Evolutionary conservation across 2,113 vertebrate species (phyloP).

Genomic region (Microcebus murinus): DNA sequence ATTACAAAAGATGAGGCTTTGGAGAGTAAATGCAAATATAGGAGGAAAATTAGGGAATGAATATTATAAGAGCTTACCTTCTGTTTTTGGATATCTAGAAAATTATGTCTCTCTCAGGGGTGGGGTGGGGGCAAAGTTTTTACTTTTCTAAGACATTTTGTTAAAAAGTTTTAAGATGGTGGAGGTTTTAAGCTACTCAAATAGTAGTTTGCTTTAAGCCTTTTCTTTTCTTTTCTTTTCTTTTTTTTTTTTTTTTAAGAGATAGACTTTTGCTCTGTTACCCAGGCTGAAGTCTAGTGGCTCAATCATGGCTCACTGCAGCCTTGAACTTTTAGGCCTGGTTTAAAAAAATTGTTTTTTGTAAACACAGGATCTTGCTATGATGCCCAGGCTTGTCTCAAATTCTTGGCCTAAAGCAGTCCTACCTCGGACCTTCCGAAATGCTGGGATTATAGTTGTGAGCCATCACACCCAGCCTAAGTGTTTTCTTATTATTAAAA

Average conservation of each 20-base stretch:
- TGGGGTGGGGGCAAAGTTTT: neutral
- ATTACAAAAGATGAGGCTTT: neutral
- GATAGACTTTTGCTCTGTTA: neutral
- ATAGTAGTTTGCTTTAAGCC: neutral
- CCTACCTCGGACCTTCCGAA: too few relatives aligned
- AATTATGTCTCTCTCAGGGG: neutral
- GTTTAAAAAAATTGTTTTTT: too few relatives aligned
- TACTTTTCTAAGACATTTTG: constrained; percentile 41
- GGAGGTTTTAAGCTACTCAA: constrained; percentile 36
- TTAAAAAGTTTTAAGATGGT: constrained; percentile 41
- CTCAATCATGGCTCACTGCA: too few relatives aligned
- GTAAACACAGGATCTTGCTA: too few relatives aligned
- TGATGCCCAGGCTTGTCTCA: too few relatives aligned
- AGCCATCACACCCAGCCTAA: too few relatives aligned
- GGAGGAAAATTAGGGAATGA: constrained; percentile 14
- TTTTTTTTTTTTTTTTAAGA: too few relatives aligned
- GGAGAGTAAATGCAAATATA: constrained; percentile 6
- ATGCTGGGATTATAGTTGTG: too few relatives aligned
- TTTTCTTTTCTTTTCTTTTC: neutral
- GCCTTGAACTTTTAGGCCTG: too few relatives aligned
- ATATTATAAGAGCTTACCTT: neutral
- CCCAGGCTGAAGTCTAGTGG: too few relatives aligned
- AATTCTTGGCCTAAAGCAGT: too few relatives aligned
- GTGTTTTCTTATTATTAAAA: too few relatives aligned
- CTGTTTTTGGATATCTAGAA: constrained; percentile 17